Evolutionary conservation across 2,113 vertebrate genomes (phyloP), one percentile per base, ranked within the genome.

Genomic region (Microtus oregoni): DNA sequence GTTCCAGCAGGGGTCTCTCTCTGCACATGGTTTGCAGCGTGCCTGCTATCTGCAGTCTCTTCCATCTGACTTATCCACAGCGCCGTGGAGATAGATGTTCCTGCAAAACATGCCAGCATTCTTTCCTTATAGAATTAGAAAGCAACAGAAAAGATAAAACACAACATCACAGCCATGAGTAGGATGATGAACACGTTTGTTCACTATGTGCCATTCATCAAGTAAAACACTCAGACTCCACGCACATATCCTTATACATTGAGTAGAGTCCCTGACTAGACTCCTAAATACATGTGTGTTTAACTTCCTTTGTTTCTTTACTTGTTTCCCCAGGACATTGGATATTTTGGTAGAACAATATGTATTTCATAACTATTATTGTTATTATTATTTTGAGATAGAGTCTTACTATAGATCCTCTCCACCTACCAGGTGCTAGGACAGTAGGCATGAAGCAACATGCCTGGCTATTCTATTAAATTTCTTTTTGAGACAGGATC

Each of bases 1-100:
- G 4, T 79, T 97, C 98, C 98, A 98, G 98, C 63, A 98, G 98
- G 98, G 98, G 98, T 98, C 98, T 95, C 96, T 97, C 97, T 91
- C 82, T 94, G 83, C 98, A 94, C 97, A 1, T 63, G 52, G 75
- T 98, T 98, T 30, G 55, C 81, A 97, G 87, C 93, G 61, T 63
- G 86, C 65, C 61, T 26, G 93, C 9, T 2, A 1, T 15, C 26
- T 28, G n/a, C 47, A 67, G 26, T 73, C 81, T 94, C 73, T 97
- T 96, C 87, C 35, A 47, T 92, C 93, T 88, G 92, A 22, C 77
- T 79, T 89, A 83, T 76, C 63, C 6, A 63, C 87, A 24, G 47
- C 70, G 89, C 17, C 76, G 3, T 55, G 47, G 86, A 95, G 92
- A 94, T 55, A 35, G 41, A 58, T 68, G 38, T 47, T 11, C 32